These are phyloP conservation scores for Charanyca ferruginea DNA, from an alignment of 2,888 invertebrate genomes.

Conservation along the genomic window DNA sequence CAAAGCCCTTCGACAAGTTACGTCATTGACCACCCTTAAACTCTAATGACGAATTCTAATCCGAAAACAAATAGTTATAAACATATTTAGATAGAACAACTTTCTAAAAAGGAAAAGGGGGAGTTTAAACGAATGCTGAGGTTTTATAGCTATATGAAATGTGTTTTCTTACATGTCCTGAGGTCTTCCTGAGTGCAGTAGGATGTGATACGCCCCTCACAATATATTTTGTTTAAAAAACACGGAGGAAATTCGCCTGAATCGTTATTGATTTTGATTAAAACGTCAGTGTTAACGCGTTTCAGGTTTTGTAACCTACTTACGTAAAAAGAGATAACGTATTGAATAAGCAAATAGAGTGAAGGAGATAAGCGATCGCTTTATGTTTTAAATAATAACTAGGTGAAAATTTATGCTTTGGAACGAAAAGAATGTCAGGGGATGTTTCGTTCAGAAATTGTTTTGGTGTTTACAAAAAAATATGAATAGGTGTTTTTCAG, in stretches of 20 bases:
- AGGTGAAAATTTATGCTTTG: rapidly evolving
- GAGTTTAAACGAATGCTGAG: background rate
- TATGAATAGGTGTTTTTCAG: background rate
- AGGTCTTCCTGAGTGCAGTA: constrained; percentile 19
- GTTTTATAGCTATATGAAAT: background rate
- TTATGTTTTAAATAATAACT: background rate
- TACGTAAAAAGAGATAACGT: background rate
- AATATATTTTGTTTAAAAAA: constrained; percentile 53
- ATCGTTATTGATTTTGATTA: constrained; percentile 54
- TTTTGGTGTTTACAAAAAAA: constrained; percentile 15
- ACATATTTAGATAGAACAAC: constrained; percentile 26
- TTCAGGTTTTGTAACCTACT: constrained; percentile 8
- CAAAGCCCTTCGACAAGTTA: constrained; percentile 12
- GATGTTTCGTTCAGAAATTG: constrained; percentile 22
- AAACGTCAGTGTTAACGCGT: constrained; percentile 39
- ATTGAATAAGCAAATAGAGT: rapidly evolving
- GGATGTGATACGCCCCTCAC: constrained; percentile 52
- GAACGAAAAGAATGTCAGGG: constrained; percentile 23
- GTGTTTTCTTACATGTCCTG: constrained; percentile 50
- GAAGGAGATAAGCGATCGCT: background rate
- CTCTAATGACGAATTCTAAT: constrained; percentile 35
- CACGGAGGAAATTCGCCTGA: constrained; percentile 22
- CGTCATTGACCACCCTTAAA: constrained; percentile 43
- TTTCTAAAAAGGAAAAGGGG: constrained; percentile 37
- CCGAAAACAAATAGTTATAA: constrained; percentile 46